Evolutionary conservation across 1,140 invertebrate genomes (phyloP).

Genomic region (Bombus balteatus): DNA sequence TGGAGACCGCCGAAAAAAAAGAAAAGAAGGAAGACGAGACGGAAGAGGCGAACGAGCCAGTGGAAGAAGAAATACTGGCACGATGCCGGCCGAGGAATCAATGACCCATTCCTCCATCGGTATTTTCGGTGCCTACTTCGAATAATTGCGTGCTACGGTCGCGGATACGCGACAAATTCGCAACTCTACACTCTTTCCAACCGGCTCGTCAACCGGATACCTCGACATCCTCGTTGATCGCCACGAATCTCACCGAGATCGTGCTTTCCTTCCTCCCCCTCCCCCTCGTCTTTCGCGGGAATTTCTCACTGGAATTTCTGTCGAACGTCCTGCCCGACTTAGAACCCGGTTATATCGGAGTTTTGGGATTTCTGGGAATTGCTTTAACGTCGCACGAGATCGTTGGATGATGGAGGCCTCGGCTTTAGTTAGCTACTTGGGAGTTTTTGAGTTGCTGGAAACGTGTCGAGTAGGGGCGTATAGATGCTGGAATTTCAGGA

Average conservation of each 20-base stretch:
- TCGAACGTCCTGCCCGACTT: not conserved
- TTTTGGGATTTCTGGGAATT: not conserved
- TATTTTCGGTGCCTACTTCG: constrained; percentile 70
- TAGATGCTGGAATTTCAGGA: not conserved
- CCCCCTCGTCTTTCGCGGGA: no score
- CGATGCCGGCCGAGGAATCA: constrained; percentile 76
- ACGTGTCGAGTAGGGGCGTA: not conserved
- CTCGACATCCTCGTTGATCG: no score
- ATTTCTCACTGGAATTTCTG: not conserved
- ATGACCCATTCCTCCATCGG: constrained; percentile 74
- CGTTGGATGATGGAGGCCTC: not conserved
- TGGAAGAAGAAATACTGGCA: constrained; percentile 71
- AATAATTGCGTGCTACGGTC: constrained; percentile 52
- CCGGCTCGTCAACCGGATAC: not conserved
- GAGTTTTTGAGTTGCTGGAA: not conserved
- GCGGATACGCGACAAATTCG: constrained; percentile 39
- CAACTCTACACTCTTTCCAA: not conserved
- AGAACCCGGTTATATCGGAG: not conserved
- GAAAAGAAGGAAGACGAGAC: constrained; percentile 19
- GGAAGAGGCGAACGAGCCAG: constrained; percentile 50
- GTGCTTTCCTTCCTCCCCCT: no score
- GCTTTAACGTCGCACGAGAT: not conserved
- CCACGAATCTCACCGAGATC: not conserved
- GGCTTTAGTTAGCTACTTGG: not conserved
- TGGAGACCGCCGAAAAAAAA: constrained; percentile 32